Evolutionary conservation across 2,797 vertebrate species (phyloP), one percentile per base, ranked within the genome.

Genomic region (Macropodus opercularis): DNA sequence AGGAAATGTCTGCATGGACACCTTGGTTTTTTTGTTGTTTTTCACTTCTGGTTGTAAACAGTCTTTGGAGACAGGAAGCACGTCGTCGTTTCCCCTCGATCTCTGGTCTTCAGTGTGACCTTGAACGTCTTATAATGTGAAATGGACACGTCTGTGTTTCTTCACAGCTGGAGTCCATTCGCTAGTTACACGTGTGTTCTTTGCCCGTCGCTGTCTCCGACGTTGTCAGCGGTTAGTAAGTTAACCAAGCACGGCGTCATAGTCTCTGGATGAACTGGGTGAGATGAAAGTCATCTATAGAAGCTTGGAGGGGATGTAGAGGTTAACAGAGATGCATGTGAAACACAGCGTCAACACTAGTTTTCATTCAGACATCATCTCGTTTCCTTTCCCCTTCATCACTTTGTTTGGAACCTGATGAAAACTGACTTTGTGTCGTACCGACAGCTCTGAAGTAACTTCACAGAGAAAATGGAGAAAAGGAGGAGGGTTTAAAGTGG

Each of bases 51-150:
- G 76, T 69, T 63, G 75, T 79, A 53, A 75, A 80, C 67, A 75
- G 89, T 91, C 88, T 88, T 81, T 78, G 79, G 72, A 88, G 85
- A 84, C 75, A 74, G 59, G 70, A 79, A 76, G 73, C 39, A 64
- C 71, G 60, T 75, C 57, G 41, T 76, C 61, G n/a, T 43, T 57
- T 40, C 42, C 46, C 27, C 24, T 53, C 39, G 47, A 56, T 73
- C 56, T 80, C 63, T 50, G 49, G 70, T 55, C 69, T 42, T n/a
- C 27, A 70, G 31, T 55, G 39, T 40, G 69, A 72, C 61, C 70
- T 62, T 75, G 15, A 71, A 65, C 60, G 70, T 82, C 41, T 79
- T 69, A 82, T 35, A 35, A 51, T 46, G 63, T 50, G 71, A 74
- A 52, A 58, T 32, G 18, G 72, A 79, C 77, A 49, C 42, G 36